Evolutionary conservation across 1,140 invertebrate species (phyloP).

Genomic region (Bombyx mori): ASM3026992v2 NC_085110.1:9723501-9724000

Average conservation of each 20-base stretch:
- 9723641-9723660: too few species aligned
- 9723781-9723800: slow-evolving; percentile 72
- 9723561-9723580: too few species aligned
- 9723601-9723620: too few species aligned
- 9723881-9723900: not conserved
- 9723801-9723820: slow-evolving; percentile 77
- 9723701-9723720: slow-evolving; percentile 77
- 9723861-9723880: slow-evolving; percentile 77
- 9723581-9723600: too few species aligned
- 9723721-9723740: slow-evolving; percentile 73
- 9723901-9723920: not conserved
- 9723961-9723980: slow-evolving; percentile 56
- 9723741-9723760: slow-evolving; percentile 84
- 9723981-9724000: slow-evolving; percentile 49
- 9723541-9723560: too few species aligned
- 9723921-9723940: slow-evolving; percentile 5
- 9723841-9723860: slow-evolving; percentile 88
- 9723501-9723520: too few species aligned
- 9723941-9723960: slow-evolving; percentile 58
- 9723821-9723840: slow-evolving; percentile 92
- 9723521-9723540: too few species aligned
- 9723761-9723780: slow-evolving; percentile 81
- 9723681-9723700: slow-evolving; percentile 72
- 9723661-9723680: slow-evolving; percentile 40
- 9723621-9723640: too few species aligned